phyloP scores from a whole-genome alignment of 2,888 invertebrate genomes.

The Athripsodes cinereus region DNA sequence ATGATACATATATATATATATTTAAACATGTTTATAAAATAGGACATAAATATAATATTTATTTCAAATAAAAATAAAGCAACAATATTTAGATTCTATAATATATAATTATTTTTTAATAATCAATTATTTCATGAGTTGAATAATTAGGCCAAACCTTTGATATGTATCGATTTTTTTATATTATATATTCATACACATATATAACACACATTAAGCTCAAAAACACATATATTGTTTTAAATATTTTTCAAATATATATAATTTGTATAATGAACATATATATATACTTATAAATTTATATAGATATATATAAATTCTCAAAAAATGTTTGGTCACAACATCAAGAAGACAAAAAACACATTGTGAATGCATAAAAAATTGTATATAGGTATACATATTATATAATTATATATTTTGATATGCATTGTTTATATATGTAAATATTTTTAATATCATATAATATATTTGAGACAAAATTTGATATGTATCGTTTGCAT shows the following conservation, averaged over 20 bases:
- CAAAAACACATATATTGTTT: conserved; percentile 2
- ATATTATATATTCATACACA: too few relatives aligned
- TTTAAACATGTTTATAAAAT: too few relatives aligned
- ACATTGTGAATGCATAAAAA: not conserved
- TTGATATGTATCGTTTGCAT: too few relatives aligned
- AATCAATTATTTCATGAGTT: not conserved
- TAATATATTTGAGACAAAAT: too few relatives aligned
- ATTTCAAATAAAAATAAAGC: not conserved
- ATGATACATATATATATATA: too few relatives aligned
- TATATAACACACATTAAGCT: not conserved
- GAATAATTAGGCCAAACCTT: not conserved
- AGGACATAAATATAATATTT: too few relatives aligned
- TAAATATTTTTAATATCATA: too few relatives aligned
- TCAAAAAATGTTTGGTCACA: not conserved
- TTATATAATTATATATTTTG: too few relatives aligned
- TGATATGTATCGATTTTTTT: not conserved
- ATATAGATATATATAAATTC: not conserved
- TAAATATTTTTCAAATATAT: too few relatives aligned
- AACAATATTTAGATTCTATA: not conserved
- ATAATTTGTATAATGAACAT: not conserved
- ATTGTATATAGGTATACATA: too few relatives aligned
- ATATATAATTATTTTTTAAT: not conserved
- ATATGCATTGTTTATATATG: too few relatives aligned
- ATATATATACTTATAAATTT: not conserved
- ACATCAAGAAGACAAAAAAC: conserved; percentile 1